Conservation (phyloP, 2,797 vertebrate species). For the Tapirus indicus region DNA sequence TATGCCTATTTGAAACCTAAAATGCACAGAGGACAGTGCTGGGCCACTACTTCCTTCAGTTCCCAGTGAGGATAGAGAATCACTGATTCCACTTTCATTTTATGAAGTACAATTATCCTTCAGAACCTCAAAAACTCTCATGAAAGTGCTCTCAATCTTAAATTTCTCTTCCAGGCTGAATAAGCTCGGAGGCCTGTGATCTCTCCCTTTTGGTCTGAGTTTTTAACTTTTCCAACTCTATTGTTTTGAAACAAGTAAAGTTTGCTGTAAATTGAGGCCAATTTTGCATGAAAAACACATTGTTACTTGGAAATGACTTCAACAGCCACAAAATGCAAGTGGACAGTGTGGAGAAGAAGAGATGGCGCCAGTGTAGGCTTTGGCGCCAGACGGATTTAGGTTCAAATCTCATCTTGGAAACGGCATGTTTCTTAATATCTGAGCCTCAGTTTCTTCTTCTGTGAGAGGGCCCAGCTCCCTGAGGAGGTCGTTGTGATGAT, state of each 20-base stretch:
- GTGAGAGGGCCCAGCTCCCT: slow-evolving; percentile 19
- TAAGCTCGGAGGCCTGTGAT: slow-evolving; percentile 30
- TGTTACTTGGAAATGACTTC: slow-evolving; percentile 44
- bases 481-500: background rate
- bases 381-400: background rate
- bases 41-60: slow-evolving; percentile 1
- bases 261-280: slow-evolving; percentile 1
- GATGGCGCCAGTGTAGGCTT: background rate
- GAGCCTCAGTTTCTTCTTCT: slow-evolving; percentile 50
- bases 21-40: background rate
- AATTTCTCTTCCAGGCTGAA: slow-evolving; percentile 59
- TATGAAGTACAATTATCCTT: slow-evolving; percentile 54
- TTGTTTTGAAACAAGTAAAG: slow-evolving; percentile 52
- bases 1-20: slow-evolving; percentile 50
- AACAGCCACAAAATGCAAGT: slow-evolving; percentile 18
- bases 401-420: slow-evolving; percentile 31
- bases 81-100: slow-evolving; percentile 20
- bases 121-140: slow-evolving; percentile 43
- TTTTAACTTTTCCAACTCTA: slow-evolving; percentile 45
- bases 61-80: slow-evolving; percentile 15
- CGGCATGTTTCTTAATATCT: slow-evolving; percentile 1
- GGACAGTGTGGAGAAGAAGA: background rate
- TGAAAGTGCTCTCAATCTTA: slow-evolving; percentile 59
- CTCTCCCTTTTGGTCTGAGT: slow-evolving; percentile 35
- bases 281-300: slow-evolving; percentile 45